Evolutionary conservation across 2,113 vertebrate genomes (phyloP).

Genomic region (Callorhinus ursinus): DNA sequence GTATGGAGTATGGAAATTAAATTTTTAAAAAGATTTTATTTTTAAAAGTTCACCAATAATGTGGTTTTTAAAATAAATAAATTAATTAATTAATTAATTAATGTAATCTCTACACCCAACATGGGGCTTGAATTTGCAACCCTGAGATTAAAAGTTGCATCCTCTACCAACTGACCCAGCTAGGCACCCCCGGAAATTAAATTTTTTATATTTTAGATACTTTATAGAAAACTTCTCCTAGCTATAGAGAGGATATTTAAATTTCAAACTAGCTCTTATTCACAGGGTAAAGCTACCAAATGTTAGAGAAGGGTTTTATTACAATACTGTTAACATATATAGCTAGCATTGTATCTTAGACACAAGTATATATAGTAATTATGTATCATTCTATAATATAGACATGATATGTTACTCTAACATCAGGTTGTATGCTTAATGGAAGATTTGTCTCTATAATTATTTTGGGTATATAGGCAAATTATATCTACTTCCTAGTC

Average conservation of each 20-base stretch:
- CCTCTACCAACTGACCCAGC: not conserved
- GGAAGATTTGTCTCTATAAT: not conserved
- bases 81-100: too few relatives aligned
- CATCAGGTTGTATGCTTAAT: not conserved
- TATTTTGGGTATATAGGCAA: not conserved
- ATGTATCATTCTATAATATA: not conserved
- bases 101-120: not conserved
- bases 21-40: not conserved
- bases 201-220: conserved; percentile 21
- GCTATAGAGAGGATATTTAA: not conserved
- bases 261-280: conserved; percentile 45
- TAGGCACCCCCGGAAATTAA: not conserved
- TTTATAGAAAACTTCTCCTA: conserved; percentile 1
- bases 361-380: not conserved
- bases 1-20: not conserved
- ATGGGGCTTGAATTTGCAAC: not conserved
- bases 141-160: not conserved
- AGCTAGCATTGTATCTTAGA: conserved; percentile 10
- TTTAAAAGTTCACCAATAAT: not conserved
- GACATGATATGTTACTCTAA: conserved; percentile 1
- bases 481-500: conserved; percentile 7
- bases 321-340: not conserved
- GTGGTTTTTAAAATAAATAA: not conserved
- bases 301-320: not conserved
- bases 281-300: conserved; percentile 31